phyloP scores from a whole-genome alignment of 2,797 vertebrate genomes.

The Pachyuromys duprasi region DNA sequence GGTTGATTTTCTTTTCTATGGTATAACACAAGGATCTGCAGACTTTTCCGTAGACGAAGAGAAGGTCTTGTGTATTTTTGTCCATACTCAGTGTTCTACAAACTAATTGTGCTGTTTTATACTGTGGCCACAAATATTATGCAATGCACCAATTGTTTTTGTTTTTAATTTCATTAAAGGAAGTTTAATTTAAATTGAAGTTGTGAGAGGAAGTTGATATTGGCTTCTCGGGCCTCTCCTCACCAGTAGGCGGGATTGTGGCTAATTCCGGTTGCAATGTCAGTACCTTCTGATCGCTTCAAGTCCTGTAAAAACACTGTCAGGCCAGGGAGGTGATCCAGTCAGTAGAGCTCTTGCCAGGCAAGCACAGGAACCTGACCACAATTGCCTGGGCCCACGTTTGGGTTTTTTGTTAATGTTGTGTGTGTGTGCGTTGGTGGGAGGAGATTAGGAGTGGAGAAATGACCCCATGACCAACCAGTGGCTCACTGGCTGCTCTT shows the following conservation, averaged over 20 bases:
- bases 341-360: not conserved
- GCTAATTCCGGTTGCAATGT: not conserved
- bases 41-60: slow-evolving; percentile 69
- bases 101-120: slow-evolving; percentile 84
- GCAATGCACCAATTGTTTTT: slow-evolving; percentile 82
- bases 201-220: slow-evolving; percentile 68
- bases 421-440: not conserved
- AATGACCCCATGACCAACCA: not conserved
- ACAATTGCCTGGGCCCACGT: not conserved
- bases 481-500: not conserved
- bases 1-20: slow-evolving; percentile 47
- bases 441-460: not conserved
- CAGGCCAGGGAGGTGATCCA: not conserved
- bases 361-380: not conserved
- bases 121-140: slow-evolving; percentile 84
- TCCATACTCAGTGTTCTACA: slow-evolving; percentile 79
- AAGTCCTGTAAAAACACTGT: not conserved
- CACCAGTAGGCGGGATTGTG: not conserved
- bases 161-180: slow-evolving; percentile 83
- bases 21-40: slow-evolving; percentile 69
- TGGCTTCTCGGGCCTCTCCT: not conserved
- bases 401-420: too few relatives aligned
- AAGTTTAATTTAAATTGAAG: slow-evolving; percentile 81
- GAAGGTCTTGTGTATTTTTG: slow-evolving; percentile 81
- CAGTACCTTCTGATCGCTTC: not conserved